phyloP scores from a whole-genome alignment of 2,797 vertebrate species.

The Hypotaenidia philippensis region DNA sequence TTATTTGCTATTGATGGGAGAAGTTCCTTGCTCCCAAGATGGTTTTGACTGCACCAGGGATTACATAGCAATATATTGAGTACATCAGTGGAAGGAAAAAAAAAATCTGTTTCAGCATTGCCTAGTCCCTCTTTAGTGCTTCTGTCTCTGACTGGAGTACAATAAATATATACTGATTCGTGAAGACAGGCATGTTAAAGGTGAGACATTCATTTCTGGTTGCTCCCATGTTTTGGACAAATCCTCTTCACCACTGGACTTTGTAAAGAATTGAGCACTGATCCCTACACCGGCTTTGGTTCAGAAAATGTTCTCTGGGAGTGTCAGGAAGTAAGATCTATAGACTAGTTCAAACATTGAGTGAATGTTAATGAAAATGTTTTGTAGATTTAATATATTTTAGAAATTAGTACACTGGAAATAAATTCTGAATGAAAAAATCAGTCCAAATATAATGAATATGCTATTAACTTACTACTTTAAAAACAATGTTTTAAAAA shows the following conservation, averaged over 20 bases:
- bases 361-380: not conserved
- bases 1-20: not conserved
- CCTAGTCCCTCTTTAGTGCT: not conserved
- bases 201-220: not conserved
- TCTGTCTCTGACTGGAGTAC: not conserved
- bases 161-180: not conserved
- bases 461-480: not conserved
- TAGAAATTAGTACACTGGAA: not conserved
- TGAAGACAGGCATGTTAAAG: not conserved
- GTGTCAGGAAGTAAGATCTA: not conserved
- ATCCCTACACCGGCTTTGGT: not conserved
- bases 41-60: not conserved
- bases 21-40: not conserved
- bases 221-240: not conserved
- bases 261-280: not conserved
- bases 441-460: not conserved
- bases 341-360: not conserved
- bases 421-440: not conserved
- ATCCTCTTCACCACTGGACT: not conserved
- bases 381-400: not conserved
- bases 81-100: not conserved
- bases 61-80: not conserved
- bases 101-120: not conserved
- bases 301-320: not conserved
- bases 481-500: not conserved